A percentile compares a stretch with the other conserved stretches of the same genome.
Conservation (phyloP, 2,797 vertebrate species). For the Cuculus canorus region DNA sequence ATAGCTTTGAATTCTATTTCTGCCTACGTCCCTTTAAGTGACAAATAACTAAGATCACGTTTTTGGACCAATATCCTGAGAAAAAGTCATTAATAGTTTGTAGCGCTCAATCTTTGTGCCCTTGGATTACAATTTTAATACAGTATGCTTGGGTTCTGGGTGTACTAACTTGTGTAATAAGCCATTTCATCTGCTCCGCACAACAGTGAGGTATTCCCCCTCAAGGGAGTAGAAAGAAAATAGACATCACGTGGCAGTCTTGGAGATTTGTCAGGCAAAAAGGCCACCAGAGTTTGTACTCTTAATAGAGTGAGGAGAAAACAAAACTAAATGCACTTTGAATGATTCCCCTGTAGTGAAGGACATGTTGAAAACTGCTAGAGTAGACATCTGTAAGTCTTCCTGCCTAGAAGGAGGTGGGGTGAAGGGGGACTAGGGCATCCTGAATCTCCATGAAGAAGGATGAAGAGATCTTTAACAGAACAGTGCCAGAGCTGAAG, state of each 20-base stretch:
- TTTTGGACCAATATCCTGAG: not conserved
- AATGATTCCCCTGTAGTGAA: not conserved
- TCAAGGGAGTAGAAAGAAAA: not conserved
- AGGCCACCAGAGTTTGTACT: not conserved
- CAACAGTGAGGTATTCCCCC: not conserved
- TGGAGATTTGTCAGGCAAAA: not conserved
- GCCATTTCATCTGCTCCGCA: accelerated
- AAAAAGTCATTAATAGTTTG: not conserved
- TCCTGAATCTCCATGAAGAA: accelerated
- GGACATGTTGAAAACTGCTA: not conserved
- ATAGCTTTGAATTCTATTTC: constrained; percentile 35
- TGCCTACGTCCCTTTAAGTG: not conserved
- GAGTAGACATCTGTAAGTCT: not conserved
- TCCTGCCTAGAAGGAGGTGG: not conserved
- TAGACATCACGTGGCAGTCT: not conserved
- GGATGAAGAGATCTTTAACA: not conserved
- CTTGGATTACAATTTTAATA: not conserved
- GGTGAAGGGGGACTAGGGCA: not conserved
- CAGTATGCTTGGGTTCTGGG: not conserved
- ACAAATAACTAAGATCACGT: not conserved
- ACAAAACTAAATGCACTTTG: not conserved
- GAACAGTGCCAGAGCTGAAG: not conserved
- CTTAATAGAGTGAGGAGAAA: not conserved
- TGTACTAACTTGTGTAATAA: not conserved
- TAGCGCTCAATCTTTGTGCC: not conserved